Evolutionary conservation across 2,888 invertebrate species (phyloP).

Genomic region (Calameuta idolon): DNA sequence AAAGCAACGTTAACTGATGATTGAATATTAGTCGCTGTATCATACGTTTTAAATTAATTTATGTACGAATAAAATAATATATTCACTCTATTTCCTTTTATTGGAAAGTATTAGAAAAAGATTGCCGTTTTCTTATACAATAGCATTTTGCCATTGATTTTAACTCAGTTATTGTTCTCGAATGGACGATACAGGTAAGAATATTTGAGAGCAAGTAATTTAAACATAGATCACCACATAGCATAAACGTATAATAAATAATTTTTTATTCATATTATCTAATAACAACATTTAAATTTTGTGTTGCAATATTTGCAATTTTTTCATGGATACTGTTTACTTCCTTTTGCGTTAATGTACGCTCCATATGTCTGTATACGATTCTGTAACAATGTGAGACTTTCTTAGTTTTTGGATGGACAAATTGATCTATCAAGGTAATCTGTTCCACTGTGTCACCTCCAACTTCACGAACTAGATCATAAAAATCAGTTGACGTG

Average conservation of each 20-base stretch:
- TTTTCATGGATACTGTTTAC: slow-evolving; percentile 85
- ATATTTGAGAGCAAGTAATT: neutral
- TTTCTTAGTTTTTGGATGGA: slow-evolving; percentile 84
- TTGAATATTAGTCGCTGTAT: slow-evolving; percentile 52
- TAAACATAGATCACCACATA: neutral
- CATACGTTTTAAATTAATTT: slow-evolving; percentile 58
- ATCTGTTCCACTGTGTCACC: slow-evolving; percentile 97
- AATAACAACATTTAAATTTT: slow-evolving; percentile 45
- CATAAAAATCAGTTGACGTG: slow-evolving; percentile 90
- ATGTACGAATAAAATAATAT: slow-evolving; percentile 57
- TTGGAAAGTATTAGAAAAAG: neutral
- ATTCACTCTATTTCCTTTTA: slow-evolving; percentile 43
- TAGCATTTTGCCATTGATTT: neutral
- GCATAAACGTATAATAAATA: neutral
- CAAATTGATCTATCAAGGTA: slow-evolving; percentile 85
- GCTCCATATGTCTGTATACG: slow-evolving; percentile 92
- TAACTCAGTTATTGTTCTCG: neutral
- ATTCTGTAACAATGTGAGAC: slow-evolving; percentile 93
- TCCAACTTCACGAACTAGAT: slow-evolving; percentile 87
- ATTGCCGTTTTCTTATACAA: neutral
- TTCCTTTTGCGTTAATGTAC: slow-evolving; percentile 87
- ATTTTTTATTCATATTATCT: slow-evolving; percentile 31
- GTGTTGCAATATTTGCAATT: slow-evolving; percentile 74
- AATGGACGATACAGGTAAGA: neutral
- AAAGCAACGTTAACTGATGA: slow-evolving; percentile 46